Evolutionary conservation across 1,140 invertebrate species (phyloP), one percentile per base, ranked within the genome.

Genomic region (Bombus pyrosoma): DNA sequence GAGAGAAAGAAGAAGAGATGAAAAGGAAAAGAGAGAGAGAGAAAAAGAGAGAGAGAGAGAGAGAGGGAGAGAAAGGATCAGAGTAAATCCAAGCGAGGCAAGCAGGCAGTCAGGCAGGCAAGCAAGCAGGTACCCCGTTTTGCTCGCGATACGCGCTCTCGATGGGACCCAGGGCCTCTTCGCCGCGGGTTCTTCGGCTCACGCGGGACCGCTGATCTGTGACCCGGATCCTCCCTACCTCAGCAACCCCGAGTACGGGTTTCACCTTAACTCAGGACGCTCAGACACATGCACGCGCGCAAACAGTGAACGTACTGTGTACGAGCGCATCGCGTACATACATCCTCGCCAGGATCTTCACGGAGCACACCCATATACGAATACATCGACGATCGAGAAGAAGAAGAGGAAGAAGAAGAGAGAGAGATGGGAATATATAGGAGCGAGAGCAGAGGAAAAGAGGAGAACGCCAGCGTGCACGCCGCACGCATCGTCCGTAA

Each of bases 141-240:
- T 94, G 93, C 93, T 93, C 93, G 94, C 92, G 93, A 93, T 94
- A 93, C 93, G 93, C 93, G 93, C 93, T 92, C 93, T 94, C 93
- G 93, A 94, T 93, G 93, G 87, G 92, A 91, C 87, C 91, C 88
- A 83, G 83, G 80, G 83, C 87, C 87, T 84, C 83, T 39, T 81
- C 88, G 89, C 88, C 81, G 92, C 91, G 88, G 88, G 85, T 91
- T 91, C 91, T 91, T 91, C 91, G 89, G 88, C 91, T 92, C 91
- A 91, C 91, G 90, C 92, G 90, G 94, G 90, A 92, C 89, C 86
- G 94, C 93, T 95, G 95, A 95, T 95, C 95, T 95, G 93, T 95
- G 95, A 95, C 95, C 95, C 94, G 95, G 95, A 95, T 95, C 95
- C 94, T 95, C 94, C 95, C 95, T 94, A 94, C 94, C 93, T 92